Evolutionary conservation across 2,888 invertebrate species (phyloP).

Genomic region (Phyllotreta cruciferae): DNA sequence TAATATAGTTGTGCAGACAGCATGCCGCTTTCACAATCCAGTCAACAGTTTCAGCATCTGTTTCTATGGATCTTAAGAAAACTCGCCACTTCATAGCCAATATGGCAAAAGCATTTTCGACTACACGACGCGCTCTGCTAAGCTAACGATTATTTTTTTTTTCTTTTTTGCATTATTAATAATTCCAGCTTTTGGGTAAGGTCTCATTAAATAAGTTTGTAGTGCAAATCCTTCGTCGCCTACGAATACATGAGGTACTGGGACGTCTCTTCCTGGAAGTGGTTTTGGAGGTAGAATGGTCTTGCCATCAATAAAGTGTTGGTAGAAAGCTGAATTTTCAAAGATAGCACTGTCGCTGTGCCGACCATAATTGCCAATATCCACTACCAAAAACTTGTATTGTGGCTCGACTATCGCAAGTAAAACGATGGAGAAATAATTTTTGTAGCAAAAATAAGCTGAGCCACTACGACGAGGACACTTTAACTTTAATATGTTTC

Average conservation of each 20-base stretch:
- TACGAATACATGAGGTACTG: slow-evolving; percentile 19
- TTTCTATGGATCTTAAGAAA: slow-evolving; percentile 7
- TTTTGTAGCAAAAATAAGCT: too few species aligned
- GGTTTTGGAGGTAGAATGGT: slow-evolving; percentile 13
- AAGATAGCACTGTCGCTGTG: slow-evolving; percentile 21
- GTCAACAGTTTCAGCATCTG: neutral
- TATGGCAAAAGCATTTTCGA: too few species aligned
- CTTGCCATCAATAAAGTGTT: slow-evolving; percentile 11
- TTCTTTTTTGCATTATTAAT: slow-evolving; percentile 14
- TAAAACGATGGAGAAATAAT: slow-evolving; percentile 14
- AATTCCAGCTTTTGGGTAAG: slow-evolving; percentile 14
- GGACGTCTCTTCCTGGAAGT: slow-evolving; percentile 12
- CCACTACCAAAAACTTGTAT: slow-evolving; percentile 22
- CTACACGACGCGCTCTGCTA: too few species aligned
- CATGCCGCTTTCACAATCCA: slow-evolving; percentile 9
- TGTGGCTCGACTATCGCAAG: slow-evolving; percentile 5
- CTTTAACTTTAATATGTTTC: slow-evolving; percentile 21
- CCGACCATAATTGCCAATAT: too few species aligned
- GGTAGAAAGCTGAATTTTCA: slow-evolving; percentile 25
- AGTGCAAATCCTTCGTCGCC: slow-evolving; percentile 21
- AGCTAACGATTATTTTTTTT: slow-evolving; percentile 9
- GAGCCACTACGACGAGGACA: slow-evolving; percentile 16
- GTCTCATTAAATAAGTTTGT: slow-evolving; percentile 23
- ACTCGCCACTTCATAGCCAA: slow-evolving; percentile 7
- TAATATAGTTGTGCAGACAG: neutral